Conservation (phyloP, 2,888 invertebrate species). For the Miltochrista miniata region DNA sequence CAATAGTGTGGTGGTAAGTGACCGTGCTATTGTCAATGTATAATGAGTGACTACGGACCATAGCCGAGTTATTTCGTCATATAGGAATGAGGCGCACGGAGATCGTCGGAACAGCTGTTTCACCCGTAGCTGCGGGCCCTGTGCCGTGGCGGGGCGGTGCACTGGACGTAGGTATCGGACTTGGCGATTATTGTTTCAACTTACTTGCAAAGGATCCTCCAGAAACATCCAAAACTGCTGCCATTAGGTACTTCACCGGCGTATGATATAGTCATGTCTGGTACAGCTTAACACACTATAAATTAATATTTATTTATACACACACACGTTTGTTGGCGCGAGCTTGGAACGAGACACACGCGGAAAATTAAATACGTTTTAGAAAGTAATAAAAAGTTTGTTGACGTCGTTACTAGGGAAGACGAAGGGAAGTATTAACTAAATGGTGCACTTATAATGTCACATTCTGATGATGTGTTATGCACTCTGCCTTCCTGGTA, state of each 20-base stretch:
- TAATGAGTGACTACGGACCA: constrained; percentile 47
- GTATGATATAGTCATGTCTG: constrained; percentile 93
- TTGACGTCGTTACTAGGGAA: constrained; percentile 62
- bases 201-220: constrained; percentile 95
- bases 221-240: constrained; percentile 96
- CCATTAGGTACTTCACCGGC: constrained; percentile 96
- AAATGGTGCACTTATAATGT: constrained; percentile 66
- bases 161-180: constrained; percentile 36
- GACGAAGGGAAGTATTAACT: constrained; percentile 66
- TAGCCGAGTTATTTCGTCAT: constrained; percentile 53
- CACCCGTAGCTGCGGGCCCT: constrained; percentile 25
- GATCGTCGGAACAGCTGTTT: constrained; percentile 68
- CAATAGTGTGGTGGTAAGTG: constrained; percentile 45
- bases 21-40: constrained; percentile 53
- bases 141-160: constrained; percentile 31
- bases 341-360: constrained; percentile 74
- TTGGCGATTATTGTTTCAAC: constrained; percentile 56
- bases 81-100: constrained; percentile 39
- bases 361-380: constrained; percentile 80
- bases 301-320: constrained; percentile 77
- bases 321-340: constrained; percentile 77
- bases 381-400: constrained; percentile 78
- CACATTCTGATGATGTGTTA: constrained; percentile 77
- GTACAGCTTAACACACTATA: constrained; percentile 62
- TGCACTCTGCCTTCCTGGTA: constrained; percentile 64